Evolutionary conservation across 2,113 vertebrate genomes (phyloP).

Genomic region (Phylloscopus trochiloides): DNA sequence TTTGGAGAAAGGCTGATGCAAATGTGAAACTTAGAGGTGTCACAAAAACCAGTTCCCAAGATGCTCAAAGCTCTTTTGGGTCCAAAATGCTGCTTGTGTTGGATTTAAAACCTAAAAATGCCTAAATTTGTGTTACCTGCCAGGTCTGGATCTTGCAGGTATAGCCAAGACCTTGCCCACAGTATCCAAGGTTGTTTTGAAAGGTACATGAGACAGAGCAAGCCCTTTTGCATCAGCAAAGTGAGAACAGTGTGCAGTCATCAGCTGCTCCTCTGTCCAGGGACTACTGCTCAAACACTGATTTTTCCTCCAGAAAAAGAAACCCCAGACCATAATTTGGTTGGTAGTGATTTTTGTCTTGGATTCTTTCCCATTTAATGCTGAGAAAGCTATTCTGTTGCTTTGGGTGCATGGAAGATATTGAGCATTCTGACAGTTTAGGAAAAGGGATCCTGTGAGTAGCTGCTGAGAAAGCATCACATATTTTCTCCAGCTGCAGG

Average conservation of each 20-base stretch:
- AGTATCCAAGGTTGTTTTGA: neutral
- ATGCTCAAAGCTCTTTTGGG: neutral
- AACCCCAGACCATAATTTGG: neutral
- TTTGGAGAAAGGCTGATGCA: neutral
- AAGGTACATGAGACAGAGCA: neutral
- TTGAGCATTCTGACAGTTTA: neutral
- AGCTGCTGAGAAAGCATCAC: neutral
- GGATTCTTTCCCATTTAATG: conserved; percentile 3
- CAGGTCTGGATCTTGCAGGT: neutral
- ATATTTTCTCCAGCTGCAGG: neutral
- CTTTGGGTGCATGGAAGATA: neutral
- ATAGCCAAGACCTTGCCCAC: neutral
- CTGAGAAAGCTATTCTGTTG: conserved; percentile 9
- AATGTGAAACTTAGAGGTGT: neutral
- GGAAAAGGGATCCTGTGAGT: neutral
- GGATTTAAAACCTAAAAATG: neutral
- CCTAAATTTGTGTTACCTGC: neutral
- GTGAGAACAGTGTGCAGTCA: neutral
- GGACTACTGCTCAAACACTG: neutral
- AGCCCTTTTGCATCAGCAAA: neutral
- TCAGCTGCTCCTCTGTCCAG: neutral
- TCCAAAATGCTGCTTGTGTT: neutral
- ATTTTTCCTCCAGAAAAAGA: neutral
- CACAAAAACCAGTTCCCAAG: neutral
- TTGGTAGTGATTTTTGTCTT: neutral